Base-by-base conservation (phyloP, 2,113 vertebrate genomes). In the Pelmatolapia mariae region DNA sequence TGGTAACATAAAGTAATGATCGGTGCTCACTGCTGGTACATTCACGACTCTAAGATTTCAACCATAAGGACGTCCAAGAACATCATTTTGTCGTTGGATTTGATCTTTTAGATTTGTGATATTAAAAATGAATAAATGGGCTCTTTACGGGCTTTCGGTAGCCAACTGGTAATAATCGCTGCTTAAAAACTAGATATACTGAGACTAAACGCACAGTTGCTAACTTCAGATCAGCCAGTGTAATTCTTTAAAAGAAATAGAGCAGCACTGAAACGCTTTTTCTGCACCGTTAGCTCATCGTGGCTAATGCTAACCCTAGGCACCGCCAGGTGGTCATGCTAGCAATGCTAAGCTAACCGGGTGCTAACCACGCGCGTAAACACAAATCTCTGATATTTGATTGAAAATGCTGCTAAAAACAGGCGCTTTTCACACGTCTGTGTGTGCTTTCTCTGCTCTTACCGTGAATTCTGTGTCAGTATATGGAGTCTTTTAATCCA, bases 311-410 rank as follows among this genome's bases (percentile, higher is more conserved):
- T 92, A 89, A 86, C 0, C 82, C 59, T 66, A 54, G 68, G 81
- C 88, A 89, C 47, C 22, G 85, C 92, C 93, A 93, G 93, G 93
- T 94, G 94, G 94, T 91, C 88, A 82, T 15, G 79, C 22, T 84
- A 86, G 80, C 80, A 1, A 11, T 5, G 92, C 91, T 91, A 94
- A 92, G 94, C 95, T 96, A 96, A 93, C 81, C 0, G 50, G 57
- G 45, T 8, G 11, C n/a, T n/a, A n/a, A n/a, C n/a, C 15, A 8
- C 2, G 10, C 7, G 38, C 6, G 1, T 1, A 2, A 8, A 7
- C 3, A 4, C 0, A 6, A 15, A 11, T 13, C 3, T 12, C 13
- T 19, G 3, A 1, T 3, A 4, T 29, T 11, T 4, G 11, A 3
- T 10, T 47, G 10, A 5, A 22, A 4, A 11, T 10, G 16, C 4